A percentile compares a stretch with the other conserved stretches of the same genome.
Conservation (phyloP, 2,888 invertebrate species). For the Melanargia galathea region DNA sequence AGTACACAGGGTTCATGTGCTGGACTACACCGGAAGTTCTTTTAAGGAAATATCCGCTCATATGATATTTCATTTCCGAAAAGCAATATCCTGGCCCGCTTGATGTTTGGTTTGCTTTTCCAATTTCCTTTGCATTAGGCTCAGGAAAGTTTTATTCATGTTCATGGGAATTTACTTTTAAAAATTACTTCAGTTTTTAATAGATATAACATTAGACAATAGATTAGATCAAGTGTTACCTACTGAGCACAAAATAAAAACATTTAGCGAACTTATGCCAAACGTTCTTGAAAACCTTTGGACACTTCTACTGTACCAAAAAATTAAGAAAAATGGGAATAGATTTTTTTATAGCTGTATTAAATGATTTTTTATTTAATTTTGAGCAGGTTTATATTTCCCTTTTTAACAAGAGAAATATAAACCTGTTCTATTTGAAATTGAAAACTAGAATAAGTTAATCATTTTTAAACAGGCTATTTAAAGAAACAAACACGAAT, state of each 20-base stretch:
- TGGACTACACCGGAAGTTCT: slow-evolving; percentile 22
- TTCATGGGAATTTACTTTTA: slow-evolving; percentile 23
- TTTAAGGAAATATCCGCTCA: slow-evolving; percentile 34
- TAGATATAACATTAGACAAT: not conserved
- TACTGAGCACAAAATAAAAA: no score
- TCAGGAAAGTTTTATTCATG: slow-evolving; percentile 41
- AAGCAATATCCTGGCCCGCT: slow-evolving; percentile 64
- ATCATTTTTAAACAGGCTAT: slow-evolving; percentile 13
- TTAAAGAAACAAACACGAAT: slow-evolving; percentile 27
- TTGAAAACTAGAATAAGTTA: no score
- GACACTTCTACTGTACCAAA: no score
- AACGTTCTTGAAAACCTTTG: no score
- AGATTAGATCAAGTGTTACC: no score
- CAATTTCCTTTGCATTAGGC: slow-evolving; percentile 68
- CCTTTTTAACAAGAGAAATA: no score
- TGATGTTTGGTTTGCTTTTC: slow-evolving; percentile 71
- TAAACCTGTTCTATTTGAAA: no score
- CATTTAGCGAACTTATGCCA: no score
- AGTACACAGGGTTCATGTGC: not conserved
- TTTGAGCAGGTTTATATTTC: no score
- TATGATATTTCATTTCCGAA: slow-evolving; percentile 65
- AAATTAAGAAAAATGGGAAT: no score
- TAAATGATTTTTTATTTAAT: no score
- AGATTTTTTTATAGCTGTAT: no score
- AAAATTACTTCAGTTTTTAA: not conserved